These are phyloP conservation scores for Thaumetopoea pityocampa DNA, from an alignment of 1,140 invertebrate species.

Conservation along the genomic window DNA sequence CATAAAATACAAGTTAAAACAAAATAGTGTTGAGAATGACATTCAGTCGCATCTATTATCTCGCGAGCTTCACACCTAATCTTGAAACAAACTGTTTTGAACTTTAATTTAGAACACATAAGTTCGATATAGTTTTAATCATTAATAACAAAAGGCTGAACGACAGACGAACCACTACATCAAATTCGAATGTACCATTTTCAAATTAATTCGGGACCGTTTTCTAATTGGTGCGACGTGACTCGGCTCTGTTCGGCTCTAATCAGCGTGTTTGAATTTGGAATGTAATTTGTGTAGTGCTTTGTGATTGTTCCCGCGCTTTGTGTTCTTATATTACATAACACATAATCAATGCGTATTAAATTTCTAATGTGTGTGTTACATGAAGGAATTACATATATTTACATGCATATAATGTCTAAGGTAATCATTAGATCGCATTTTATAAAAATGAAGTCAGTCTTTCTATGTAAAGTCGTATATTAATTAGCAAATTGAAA, in stretches of 20 bases:
- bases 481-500: too few species aligned
- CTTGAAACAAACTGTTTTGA: slow-evolving; percentile 18
- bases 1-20: slow-evolving; percentile 19
- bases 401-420: too few species aligned
- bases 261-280: slow-evolving; percentile 57
- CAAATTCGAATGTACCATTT: slow-evolving; percentile 72
- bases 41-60: slow-evolving; percentile 45
- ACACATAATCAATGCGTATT: too few species aligned
- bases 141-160: slow-evolving; percentile 34
- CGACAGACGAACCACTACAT: slow-evolving; percentile 67
- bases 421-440: too few species aligned
- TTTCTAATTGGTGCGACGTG: slow-evolving; percentile 71
- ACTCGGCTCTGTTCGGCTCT: slow-evolving; percentile 54
- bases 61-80: slow-evolving; percentile 24
- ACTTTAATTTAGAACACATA: slow-evolving; percentile 20
- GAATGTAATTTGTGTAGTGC: slow-evolving; percentile 51
- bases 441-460: too few species aligned
- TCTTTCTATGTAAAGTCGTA: too few species aligned
- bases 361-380: too few species aligned
- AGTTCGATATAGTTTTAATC: slow-evolving; percentile 23
- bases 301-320: slow-evolving; percentile 31
- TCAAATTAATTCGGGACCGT: slow-evolving; percentile 66
- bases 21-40: slow-evolving; percentile 20
- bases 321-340: too few species aligned
- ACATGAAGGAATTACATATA: too few species aligned